Percentiles rank a stretch among this genome's conserved stretches.
Evolutionary conservation across 1,140 invertebrate genomes (phyloP).

Genomic region (Bombyx mori): DNA sequence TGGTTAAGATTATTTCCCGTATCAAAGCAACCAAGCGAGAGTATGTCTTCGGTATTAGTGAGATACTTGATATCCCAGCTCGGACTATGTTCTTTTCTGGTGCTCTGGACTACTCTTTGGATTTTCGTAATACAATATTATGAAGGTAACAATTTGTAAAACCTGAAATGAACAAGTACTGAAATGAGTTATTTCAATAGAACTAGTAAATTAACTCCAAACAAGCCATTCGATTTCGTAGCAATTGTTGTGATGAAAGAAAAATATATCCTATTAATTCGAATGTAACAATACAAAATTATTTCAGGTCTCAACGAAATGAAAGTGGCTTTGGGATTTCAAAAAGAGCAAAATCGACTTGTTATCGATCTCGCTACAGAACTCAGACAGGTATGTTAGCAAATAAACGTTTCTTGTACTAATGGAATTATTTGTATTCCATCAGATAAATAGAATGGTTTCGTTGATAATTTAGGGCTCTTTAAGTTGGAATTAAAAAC

Average conservation of each 20-base stretch:
- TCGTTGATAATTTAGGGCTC: no score
- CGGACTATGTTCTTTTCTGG: conserved; percentile 34
- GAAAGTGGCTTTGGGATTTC: conserved; percentile 33
- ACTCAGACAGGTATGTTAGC: conserved; percentile 43
- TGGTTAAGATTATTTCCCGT: conserved; percentile 50
- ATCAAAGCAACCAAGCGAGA: conserved; percentile 25
- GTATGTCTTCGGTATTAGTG: conserved; percentile 30
- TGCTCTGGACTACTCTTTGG: conserved; percentile 44
- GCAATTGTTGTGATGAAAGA: neutral
- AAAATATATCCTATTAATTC: neutral
- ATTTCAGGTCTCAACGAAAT: conserved; percentile 42
- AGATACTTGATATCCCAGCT: conserved; percentile 45
- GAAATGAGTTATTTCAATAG: neutral
- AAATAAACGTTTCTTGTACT: no score
- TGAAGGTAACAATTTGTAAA: conserved; percentile 35
- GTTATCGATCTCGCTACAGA: conserved; percentile 57
- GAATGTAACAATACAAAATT: neutral
- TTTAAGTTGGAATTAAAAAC: no score
- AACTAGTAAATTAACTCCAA: neutral
- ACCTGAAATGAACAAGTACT: no score
- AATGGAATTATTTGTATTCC: no score
- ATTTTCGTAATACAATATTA: conserved; percentile 47
- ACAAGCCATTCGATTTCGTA: neutral
- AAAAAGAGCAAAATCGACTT: conserved; percentile 48
- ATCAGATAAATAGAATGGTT: no score